Conservation (phyloP, 2,888 invertebrate species). For the Belgica antarctica region DNA sequence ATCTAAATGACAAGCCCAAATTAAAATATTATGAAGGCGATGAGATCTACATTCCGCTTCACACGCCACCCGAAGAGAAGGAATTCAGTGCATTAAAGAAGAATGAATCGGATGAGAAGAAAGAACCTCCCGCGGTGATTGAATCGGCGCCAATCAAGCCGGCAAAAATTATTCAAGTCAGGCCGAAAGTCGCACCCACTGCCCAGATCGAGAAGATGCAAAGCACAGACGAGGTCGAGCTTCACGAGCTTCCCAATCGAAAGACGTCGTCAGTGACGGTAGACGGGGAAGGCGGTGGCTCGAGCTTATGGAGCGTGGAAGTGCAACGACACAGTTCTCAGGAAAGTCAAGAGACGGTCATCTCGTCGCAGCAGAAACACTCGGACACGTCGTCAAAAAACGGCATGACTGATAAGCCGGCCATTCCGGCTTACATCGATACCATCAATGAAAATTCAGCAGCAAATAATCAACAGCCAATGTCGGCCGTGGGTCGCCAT, state of each 20-base stretch:
- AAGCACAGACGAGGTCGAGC: slow-evolving; percentile 55
- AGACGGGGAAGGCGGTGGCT: slow-evolving; percentile 28
- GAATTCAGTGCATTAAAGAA: slow-evolving; percentile 48
- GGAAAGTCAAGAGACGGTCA: slow-evolving; percentile 58
- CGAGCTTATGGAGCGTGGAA: slow-evolving; percentile 51
- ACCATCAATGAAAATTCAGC: slow-evolving; percentile 47
- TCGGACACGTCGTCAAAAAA: slow-evolving; percentile 45
- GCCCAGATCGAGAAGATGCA: slow-evolving; percentile 48
- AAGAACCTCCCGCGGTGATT: slow-evolving; percentile 23
- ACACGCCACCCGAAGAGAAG: slow-evolving; percentile 70
- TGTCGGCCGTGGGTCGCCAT: slow-evolving; percentile 47
- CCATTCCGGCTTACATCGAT: slow-evolving; percentile 46
- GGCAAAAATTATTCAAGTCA: slow-evolving; percentile 45
- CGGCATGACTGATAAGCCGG: slow-evolving; percentile 45
- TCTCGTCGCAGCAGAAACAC: slow-evolving; percentile 49
- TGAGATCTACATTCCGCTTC: slow-evolving; percentile 70
- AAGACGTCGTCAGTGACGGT: background rate
- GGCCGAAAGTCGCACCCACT: slow-evolving; percentile 37
- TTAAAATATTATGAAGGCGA: slow-evolving; percentile 64
- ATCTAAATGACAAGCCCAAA: slow-evolving; percentile 47
- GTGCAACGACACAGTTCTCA: slow-evolving; percentile 54
- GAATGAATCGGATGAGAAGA: slow-evolving; percentile 9
- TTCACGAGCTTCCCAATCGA: slow-evolving; percentile 18
- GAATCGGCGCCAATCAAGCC: slow-evolving; percentile 41
- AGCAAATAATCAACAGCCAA: slow-evolving; percentile 45